Conservation (phyloP, 2,888 invertebrate species). For the Caenorhabditis plicata region DNA sequence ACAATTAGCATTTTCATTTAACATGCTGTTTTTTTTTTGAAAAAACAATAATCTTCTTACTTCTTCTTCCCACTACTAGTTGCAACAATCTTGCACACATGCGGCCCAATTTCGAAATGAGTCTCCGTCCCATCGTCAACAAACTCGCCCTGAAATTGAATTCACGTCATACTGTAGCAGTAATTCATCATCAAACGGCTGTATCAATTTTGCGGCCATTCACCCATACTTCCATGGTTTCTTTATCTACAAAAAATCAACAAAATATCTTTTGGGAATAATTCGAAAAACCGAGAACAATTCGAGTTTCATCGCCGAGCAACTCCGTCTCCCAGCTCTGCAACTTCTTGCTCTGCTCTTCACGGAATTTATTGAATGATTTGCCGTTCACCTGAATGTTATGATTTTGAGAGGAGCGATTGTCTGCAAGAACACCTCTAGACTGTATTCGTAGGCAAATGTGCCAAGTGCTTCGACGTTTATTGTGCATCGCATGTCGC, state of each 20-base stretch:
- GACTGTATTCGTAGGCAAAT: slow-evolving; percentile 80
- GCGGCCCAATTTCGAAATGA: slow-evolving; percentile 73
- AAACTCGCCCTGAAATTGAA: slow-evolving; percentile 75
- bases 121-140: slow-evolving; percentile 84
- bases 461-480: slow-evolving; percentile 72
- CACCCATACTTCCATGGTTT: slow-evolving; percentile 77
- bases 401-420: too few relatives aligned
- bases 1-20: too few relatives aligned
- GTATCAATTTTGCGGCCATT: slow-evolving; percentile 76
- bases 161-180: too few relatives aligned
- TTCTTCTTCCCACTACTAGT: slow-evolving; percentile 39
- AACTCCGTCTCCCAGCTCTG: slow-evolving; percentile 75
- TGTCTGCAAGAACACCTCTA: slow-evolving; percentile 68
- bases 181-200: slow-evolving; percentile 69
- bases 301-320: slow-evolving; percentile 68
- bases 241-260: slow-evolving; percentile 73
- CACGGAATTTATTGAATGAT: slow-evolving; percentile 78
- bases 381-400: slow-evolving; percentile 76
- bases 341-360: slow-evolving; percentile 77
- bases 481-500: slow-evolving; percentile 64
- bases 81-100: slow-evolving; percentile 52
- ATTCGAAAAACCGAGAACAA: slow-evolving; percentile 75
- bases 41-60: slow-evolving; percentile 15
- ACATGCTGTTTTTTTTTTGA: too few relatives aligned
- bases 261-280: neutral